These are phyloP conservation scores for Drosophila stalkeri DNA, from an alignment of 2,888 invertebrate genomes.

Conservation along the genomic window DNA sequence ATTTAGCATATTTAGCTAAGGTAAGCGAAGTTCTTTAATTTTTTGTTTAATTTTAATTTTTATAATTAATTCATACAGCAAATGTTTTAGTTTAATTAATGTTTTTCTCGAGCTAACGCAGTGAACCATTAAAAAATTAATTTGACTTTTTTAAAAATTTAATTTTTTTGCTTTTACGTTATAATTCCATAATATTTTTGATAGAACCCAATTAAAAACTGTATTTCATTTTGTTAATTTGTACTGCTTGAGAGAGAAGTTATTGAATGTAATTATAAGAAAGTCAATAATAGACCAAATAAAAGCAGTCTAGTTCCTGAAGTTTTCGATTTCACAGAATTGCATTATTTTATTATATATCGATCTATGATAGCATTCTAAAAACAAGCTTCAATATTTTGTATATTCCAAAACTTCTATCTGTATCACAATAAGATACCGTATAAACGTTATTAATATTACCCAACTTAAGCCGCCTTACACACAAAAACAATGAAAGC, in stretches of 20 bases:
- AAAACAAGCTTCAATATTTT: no score
- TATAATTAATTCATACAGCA: no score
- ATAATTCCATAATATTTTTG: no score
- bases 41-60: no score
- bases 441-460: constrained; percentile 9
- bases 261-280: not conserved
- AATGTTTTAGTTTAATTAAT: no score
- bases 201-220: no score
- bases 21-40: no score
- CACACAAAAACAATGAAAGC: constrained; percentile 34
- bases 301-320: not conserved
- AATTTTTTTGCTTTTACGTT: no score
- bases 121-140: no score
- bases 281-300: not conserved
- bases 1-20: no score
- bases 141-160: no score
- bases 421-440: not conserved
- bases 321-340: not conserved
- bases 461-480: constrained; percentile 17
- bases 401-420: not conserved
- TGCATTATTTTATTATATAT: not conserved
- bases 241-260: not conserved
- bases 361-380: not conserved
- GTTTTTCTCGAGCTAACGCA: no score
- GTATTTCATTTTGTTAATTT: not conserved